Conservation (phyloP, 2,888 invertebrate genomes). For the Trissolcus japonicus region DNA sequence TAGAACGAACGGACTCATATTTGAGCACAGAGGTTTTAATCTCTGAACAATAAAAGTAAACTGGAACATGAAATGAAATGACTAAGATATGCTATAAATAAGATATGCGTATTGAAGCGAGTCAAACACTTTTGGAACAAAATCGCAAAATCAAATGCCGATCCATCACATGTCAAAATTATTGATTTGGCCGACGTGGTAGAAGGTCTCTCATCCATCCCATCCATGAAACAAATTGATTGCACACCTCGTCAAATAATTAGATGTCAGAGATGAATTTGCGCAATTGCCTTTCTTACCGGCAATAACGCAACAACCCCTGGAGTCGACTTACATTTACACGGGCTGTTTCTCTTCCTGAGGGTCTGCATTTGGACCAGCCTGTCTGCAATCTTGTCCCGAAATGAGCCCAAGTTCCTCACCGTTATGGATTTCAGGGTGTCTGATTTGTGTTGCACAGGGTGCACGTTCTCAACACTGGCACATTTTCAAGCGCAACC, state of each 20-base stretch:
- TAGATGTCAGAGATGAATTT: conserved; percentile 11
- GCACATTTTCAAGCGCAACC: conserved; percentile 40
- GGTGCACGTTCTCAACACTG: conserved; percentile 25
- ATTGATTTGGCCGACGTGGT: neutral
- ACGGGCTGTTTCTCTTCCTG: conserved; percentile 94
- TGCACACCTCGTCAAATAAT: neutral
- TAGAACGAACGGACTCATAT: conserved; percentile 18
- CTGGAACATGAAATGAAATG: conserved; percentile 8
- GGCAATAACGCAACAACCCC: conserved; percentile 26
- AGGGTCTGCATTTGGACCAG: conserved; percentile 87
- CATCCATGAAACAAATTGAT: neutral
- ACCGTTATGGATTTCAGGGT: conserved; percentile 12
- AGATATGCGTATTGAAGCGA: neutral
- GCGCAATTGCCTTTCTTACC: conserved; percentile 33
- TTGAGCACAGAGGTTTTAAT: neutral
- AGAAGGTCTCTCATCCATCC: neutral
- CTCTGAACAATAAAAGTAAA: neutral
- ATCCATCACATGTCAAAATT: neutral
- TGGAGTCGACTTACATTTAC: conserved; percentile 89
- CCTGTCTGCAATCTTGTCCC: conserved; percentile 27
- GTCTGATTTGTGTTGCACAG: conserved; percentile 15
- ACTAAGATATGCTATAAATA: neutral
- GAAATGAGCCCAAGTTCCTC: conserved; percentile 28
- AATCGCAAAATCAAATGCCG: neutral
- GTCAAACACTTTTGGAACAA: conserved; percentile 4